Conservation (phyloP, 1,140 invertebrate species). For the Ceratitis capitata region DNA sequence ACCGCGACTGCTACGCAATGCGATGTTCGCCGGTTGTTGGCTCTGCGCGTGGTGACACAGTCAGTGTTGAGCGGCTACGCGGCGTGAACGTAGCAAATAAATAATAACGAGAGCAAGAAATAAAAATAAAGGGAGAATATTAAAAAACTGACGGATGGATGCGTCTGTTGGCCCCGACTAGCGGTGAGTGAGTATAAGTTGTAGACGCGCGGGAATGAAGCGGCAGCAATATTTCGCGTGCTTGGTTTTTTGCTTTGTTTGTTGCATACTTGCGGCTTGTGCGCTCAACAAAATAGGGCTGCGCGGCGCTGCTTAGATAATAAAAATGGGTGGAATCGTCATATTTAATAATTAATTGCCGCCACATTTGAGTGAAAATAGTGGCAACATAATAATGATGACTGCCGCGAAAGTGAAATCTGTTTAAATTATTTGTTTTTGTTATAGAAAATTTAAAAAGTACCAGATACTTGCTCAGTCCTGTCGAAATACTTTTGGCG, state of each 20-base stretch:
- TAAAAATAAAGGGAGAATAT: conserved; percentile 38
- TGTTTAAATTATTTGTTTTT: not conserved
- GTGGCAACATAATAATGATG: not conserved
- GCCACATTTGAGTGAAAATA: conserved; percentile 31
- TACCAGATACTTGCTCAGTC: not conserved
- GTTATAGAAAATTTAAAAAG: not conserved
- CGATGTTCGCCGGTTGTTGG: not conserved
- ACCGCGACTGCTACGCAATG: not conserved
- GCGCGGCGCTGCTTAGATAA: not conserved
- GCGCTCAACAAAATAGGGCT: not conserved
- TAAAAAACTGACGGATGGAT: conserved; percentile 42
- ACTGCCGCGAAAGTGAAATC: not conserved
- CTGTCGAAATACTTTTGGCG: not conserved
- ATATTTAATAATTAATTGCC: conserved; percentile 31
- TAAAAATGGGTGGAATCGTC: conserved; percentile 35
- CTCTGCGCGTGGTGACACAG: not conserved
- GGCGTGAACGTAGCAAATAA: not conserved
- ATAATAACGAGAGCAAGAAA: conserved; percentile 27
- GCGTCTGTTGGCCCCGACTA: conserved; percentile 9
- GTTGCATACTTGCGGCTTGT: not conserved
- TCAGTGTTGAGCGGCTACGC: not conserved
- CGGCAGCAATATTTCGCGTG: not conserved
- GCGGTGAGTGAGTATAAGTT: not conserved
- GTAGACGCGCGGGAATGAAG: not conserved
- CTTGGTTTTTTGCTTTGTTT: not conserved